Conservation (phyloP, 2,113 vertebrate species). For the Vanacampus margaritifer region DNA sequence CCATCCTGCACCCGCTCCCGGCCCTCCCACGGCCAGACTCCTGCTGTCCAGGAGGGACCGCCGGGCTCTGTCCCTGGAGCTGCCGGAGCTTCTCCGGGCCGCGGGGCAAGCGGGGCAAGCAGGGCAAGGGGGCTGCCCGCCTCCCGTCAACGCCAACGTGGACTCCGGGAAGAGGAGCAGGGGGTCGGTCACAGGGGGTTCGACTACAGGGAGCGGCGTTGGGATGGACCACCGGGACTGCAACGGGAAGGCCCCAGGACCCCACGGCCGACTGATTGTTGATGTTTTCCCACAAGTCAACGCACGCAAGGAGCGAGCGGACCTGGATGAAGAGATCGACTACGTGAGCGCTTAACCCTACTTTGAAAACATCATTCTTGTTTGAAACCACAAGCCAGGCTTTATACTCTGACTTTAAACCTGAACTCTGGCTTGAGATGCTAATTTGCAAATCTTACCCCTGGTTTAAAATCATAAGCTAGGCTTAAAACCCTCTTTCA, state of each 20-base stretch:
- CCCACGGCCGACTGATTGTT: slow-evolving; percentile 68
- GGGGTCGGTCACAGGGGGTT: slow-evolving; percentile 42
- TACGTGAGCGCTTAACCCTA: slow-evolving; percentile 77
- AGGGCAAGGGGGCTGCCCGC: slow-evolving; percentile 16
- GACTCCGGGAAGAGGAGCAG: slow-evolving; percentile 57
- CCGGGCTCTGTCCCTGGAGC: slow-evolving; percentile 86
- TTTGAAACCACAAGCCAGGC: not conserved
- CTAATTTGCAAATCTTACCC: not conserved
- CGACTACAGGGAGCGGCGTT: slow-evolving; percentile 18
- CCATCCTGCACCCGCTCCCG: slow-evolving; percentile 44
- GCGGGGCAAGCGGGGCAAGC: slow-evolving; percentile 44
- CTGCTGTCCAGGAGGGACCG: slow-evolving; percentile 66
- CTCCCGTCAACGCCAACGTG: slow-evolving; percentile 13
- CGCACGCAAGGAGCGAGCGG: slow-evolving; percentile 75
- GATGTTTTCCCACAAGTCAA: slow-evolving; percentile 91
- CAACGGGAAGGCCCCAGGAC: slow-evolving; percentile 82
- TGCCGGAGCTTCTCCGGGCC: slow-evolving; percentile 76
- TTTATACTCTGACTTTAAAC: not conserved
- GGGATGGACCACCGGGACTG: slow-evolving; percentile 81
- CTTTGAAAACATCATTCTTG: too few relatives aligned
- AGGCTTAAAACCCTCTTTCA: not conserved
- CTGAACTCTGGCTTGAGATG: not conserved
- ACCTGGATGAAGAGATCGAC: slow-evolving; percentile 89
- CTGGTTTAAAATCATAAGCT: not conserved
- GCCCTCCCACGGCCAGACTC: slow-evolving; percentile 56